Evolutionary conservation across 2,113 vertebrate genomes (phyloP).

Genomic region (Takifugu bimaculatus): DNA sequence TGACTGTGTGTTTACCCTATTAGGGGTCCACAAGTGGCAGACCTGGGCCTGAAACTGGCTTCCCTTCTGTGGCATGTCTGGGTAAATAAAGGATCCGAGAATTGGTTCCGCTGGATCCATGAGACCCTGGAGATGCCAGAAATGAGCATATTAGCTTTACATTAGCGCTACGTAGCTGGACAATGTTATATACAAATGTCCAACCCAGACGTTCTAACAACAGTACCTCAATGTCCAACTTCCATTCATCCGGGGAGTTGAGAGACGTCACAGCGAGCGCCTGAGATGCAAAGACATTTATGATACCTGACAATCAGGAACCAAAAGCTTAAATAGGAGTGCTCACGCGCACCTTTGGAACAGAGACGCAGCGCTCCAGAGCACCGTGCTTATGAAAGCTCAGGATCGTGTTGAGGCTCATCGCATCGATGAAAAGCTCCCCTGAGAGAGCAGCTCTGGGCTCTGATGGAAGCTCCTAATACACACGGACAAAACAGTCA

Average conservation of each 20-base stretch:
- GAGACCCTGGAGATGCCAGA: conserved; percentile 71
- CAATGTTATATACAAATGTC: too few species aligned
- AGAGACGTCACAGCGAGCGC: conserved; percentile 13
- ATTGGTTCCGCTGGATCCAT: conserved; percentile 41
- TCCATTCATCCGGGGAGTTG: conserved; percentile 69
- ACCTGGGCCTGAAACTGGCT: conserved; percentile 77
- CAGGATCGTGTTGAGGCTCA: conserved; percentile 82
- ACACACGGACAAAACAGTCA: not conserved
- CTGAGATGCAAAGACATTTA: conserved; percentile 41
- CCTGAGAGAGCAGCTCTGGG: conserved; percentile 71
- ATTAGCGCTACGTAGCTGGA: too few species aligned
- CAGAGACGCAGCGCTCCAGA: conserved; percentile 14
- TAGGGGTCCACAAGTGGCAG: conserved; percentile 85
- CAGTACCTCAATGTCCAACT: conserved; percentile 75
- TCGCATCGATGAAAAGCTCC: conserved; percentile 77
- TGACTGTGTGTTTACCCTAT: conserved; percentile 72
- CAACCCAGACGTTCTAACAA: too few species aligned
- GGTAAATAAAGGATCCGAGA: conserved; percentile 62
- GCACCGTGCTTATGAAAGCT: conserved; percentile 73
- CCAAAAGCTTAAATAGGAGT: not conserved
- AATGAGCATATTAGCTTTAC: too few species aligned
- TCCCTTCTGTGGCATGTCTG: conserved; percentile 70
- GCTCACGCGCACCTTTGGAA: conserved; percentile 39
- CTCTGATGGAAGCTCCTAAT: conserved; percentile 77
- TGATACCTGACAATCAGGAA: not conserved